Evolutionary conservation across 2,797 vertebrate genomes (phyloP).

Genomic region (Stomatorhinus walkeri): DNA sequence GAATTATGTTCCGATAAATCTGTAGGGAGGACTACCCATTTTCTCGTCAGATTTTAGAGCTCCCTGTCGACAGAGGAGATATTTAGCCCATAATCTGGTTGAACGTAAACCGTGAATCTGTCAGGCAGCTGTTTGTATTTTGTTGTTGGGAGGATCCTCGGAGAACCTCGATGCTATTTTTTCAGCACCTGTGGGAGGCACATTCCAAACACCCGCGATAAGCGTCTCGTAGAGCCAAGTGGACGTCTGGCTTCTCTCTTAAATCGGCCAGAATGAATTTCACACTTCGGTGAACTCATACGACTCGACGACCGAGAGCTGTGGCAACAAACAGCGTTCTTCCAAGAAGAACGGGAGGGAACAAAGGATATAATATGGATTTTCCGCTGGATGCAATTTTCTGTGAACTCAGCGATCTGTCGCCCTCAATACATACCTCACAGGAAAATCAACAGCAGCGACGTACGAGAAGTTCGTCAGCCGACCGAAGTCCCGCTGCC

Average conservation of each 20-base stretch:
- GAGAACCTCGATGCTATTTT: neutral
- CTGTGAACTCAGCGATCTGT: constrained; percentile 23
- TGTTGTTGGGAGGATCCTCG: neutral
- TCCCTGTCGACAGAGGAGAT: neutral
- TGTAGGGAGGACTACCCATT: neutral
- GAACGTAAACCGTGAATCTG: neutral
- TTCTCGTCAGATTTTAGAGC: neutral
- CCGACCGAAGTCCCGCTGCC: constrained; percentile 27
- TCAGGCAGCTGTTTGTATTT: neutral
- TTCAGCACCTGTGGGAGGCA: neutral
- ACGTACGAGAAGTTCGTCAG: constrained; percentile 32
- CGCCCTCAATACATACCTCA: constrained; percentile 28
- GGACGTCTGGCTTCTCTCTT: neutral
- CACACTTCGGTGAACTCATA: constrained; percentile 13
- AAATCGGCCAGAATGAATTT: constrained; percentile 9
- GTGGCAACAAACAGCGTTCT: neutral
- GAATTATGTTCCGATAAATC: constrained; percentile 14
- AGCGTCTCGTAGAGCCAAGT: neutral
- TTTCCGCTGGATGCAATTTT: neutral
- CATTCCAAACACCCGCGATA: neutral
- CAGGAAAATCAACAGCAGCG: constrained; percentile 38
- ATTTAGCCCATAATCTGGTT: neutral
- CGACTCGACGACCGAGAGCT: neutral
- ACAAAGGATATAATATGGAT: neutral
- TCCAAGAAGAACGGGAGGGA: neutral